phyloP scores from a whole-genome alignment of 1,140 invertebrate genomes.

The Pollicipes pollicipes region DNA sequence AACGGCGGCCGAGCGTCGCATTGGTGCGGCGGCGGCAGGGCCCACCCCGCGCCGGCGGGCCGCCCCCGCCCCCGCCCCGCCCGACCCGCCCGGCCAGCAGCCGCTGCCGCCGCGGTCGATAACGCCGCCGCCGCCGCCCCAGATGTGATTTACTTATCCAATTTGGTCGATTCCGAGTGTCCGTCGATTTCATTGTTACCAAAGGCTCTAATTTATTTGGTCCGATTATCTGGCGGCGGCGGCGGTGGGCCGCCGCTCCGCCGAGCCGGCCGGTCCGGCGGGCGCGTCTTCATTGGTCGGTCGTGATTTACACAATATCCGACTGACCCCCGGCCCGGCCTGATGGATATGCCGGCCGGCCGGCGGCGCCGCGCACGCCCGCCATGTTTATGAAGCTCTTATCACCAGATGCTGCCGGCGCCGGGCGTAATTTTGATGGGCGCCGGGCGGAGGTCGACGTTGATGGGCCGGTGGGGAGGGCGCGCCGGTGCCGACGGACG shows the following conservation, averaged over 20 bases:
- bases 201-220: slow-evolving; percentile 1
- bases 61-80: too few relatives aligned
- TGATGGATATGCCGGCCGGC: background rate
- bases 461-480: too few relatives aligned
- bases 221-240: background rate
- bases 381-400: background rate
- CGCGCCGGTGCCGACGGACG: too few relatives aligned
- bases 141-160: slow-evolving; percentile 2
- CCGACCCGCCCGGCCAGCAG: too few relatives aligned
- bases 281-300: background rate
- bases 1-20: background rate
- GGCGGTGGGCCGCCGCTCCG: too few relatives aligned
- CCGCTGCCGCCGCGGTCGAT: background rate
- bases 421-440: background rate
- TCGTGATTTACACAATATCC: background rate
- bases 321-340: background rate
- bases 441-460: background rate
- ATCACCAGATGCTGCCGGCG: background rate
- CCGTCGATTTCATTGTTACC: slow-evolving; percentile 1
- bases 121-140: background rate
- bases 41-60: too few relatives aligned
- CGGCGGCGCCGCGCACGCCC: background rate
- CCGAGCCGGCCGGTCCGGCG: background rate
- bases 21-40: background rate
- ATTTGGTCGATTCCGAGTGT: background rate